A percentile compares a stretch with the other conserved stretches of the same genome.
These are phyloP conservation scores for Hycleus phaleratus DNA, from an alignment of 1,140 invertebrate species.

Conservation along the genomic window DNA sequence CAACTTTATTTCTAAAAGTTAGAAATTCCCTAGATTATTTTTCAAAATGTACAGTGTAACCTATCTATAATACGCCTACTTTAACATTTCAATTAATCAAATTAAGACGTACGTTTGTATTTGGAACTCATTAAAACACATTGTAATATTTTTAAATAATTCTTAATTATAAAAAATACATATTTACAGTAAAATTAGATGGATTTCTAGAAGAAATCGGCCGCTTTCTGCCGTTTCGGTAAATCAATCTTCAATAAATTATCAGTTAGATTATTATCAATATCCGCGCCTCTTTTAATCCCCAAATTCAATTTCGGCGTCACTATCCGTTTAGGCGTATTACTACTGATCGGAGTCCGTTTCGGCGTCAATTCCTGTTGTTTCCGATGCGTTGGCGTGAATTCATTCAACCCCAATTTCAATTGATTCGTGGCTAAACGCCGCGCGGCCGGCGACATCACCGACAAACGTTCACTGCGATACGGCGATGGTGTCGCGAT, in stretches of 20 bases:
- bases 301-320: slow-evolving; percentile 27
- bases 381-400: slow-evolving; percentile 38
- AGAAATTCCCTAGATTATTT: too few species aligned
- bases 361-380: slow-evolving; percentile 23
- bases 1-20: too few species aligned
- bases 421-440: slow-evolving; percentile 59
- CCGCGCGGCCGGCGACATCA: slow-evolving; percentile 92
- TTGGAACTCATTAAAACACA: too few species aligned
- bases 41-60: too few species aligned
- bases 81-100: too few species aligned
- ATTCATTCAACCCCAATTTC: slow-evolving; percentile 41
- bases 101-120: too few species aligned
- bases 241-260: slow-evolving; percentile 66
- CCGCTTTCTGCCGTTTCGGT: slow-evolving; percentile 54
- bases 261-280: slow-evolving; percentile 56
- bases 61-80: too few species aligned
- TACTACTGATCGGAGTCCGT: slow-evolving; percentile 29
- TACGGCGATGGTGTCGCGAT: slow-evolving; percentile 50
- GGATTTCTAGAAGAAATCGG: slow-evolving; percentile 51
- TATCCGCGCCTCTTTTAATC: slow-evolving; percentile 29
- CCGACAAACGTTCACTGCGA: slow-evolving; percentile 65
- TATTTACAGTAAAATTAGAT: too few species aligned
- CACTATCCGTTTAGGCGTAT: slow-evolving; percentile 37
- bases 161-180: too few species aligned
- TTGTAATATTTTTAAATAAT: too few species aligned